phyloP scores from a whole-genome alignment of 2,113 vertebrate genomes.

The Lophius piscatorius region DNA sequence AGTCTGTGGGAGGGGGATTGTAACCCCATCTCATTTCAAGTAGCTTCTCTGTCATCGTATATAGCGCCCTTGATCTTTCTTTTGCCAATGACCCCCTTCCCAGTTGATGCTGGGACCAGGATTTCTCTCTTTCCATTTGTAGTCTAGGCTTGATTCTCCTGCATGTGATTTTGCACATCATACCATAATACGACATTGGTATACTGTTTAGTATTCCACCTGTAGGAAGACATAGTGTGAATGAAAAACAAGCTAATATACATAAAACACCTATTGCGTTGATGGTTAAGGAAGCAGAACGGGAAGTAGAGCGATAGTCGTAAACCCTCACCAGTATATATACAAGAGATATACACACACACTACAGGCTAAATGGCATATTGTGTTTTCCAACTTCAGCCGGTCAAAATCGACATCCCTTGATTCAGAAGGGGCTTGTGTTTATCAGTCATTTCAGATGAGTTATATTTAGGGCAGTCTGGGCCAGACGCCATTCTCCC shows the following conservation, averaged over 20 bases:
- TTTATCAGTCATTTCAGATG: constrained; percentile 80
- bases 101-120: background rate
- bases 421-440: constrained; percentile 65
- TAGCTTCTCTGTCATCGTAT: background rate
- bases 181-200: background rate
- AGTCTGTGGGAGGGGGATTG: background rate
- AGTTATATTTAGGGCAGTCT: constrained; percentile 79
- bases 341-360: constrained; percentile 24
- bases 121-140: background rate
- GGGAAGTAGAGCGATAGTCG: constrained; percentile 20
- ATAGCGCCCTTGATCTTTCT: constrained; percentile 4
- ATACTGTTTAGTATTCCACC: constrained; percentile 10
- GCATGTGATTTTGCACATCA: background rate
- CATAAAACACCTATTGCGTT: constrained; percentile 3
- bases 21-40: background rate
- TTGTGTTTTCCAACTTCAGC: constrained; percentile 72
- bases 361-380: constrained; percentile 62
- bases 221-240: constrained; percentile 23
- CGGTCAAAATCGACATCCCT: constrained; percentile 68
- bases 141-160: background rate
- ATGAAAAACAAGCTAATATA: constrained; percentile 29
- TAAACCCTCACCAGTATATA: constrained; percentile 7
- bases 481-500: constrained; percentile 77
- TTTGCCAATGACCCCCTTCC: background rate
- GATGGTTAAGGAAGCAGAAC: constrained; percentile 16